Conservation (phyloP, 2,113 vertebrate species). For the Trinectes maculatus region DNA sequence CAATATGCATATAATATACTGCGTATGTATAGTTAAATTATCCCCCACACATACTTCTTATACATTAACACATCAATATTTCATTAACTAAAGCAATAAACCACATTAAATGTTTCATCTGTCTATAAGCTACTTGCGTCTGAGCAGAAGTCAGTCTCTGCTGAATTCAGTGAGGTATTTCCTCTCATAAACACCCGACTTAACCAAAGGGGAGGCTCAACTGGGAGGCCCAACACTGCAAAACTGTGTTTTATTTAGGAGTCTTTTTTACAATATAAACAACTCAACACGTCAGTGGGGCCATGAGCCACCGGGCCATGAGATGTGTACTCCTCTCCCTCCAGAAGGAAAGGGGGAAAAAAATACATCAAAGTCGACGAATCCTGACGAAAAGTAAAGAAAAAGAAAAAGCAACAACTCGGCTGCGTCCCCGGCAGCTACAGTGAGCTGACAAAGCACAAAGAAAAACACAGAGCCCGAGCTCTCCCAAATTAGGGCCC, state of each 20-base stretch:
- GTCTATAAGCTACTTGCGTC: background rate
- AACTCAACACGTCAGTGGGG: slow-evolving; percentile 33
- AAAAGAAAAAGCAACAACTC: slow-evolving; percentile 34
- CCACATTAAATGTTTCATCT: background rate
- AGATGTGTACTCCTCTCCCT: slow-evolving; percentile 4
- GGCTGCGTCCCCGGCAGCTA: slow-evolving; percentile 43
- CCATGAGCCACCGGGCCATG: slow-evolving; percentile 19
- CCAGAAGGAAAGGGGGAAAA: background rate
- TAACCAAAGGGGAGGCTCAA: slow-evolving; percentile 23
- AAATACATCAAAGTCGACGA: slow-evolving; percentile 8
- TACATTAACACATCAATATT: background rate
- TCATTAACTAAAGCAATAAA: background rate
- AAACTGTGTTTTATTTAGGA: slow-evolving; percentile 50
- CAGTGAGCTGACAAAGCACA: slow-evolving; percentile 54
- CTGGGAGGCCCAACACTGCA: slow-evolving; percentile 16
- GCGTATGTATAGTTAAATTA: too few species aligned
- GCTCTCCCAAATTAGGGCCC: slow-evolving; percentile 51
- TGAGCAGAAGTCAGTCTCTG: background rate
- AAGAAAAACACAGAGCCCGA: slow-evolving; percentile 49
- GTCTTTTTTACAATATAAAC: slow-evolving; percentile 46
- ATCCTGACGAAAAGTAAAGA: slow-evolving; percentile 41
- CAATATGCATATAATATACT: too few species aligned
- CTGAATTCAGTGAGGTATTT: background rate
- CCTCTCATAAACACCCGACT: slow-evolving; percentile 10
- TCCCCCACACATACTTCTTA: too few species aligned